Evolutionary conservation across 2,113 vertebrate species (phyloP).

Genomic region (Anser brachyrhynchus): DNA sequence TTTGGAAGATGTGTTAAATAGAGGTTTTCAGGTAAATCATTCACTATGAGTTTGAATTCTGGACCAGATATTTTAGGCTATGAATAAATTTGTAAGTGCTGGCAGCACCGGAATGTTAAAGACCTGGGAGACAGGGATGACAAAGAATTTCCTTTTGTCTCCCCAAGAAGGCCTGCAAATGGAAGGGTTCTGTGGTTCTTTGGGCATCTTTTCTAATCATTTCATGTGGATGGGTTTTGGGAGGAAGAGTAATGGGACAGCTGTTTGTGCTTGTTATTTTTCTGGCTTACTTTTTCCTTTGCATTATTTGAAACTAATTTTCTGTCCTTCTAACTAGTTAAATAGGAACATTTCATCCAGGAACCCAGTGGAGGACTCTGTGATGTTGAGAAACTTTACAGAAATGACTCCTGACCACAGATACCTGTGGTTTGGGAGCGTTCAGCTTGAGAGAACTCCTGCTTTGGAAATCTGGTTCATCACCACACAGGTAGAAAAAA

Average conservation of each 20-base stretch:
- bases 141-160: slow-evolving; percentile 16
- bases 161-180: neutral
- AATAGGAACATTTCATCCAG: neutral
- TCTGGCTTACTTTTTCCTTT: neutral
- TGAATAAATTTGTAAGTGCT: slow-evolving; percentile 71
- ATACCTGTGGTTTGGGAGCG: neutral
- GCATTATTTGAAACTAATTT: neutral
- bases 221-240: neutral
- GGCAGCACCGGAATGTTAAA: slow-evolving; percentile 50
- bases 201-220: neutral
- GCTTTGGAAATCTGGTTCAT: neutral
- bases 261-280: neutral
- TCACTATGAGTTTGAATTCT: slow-evolving; percentile 53
- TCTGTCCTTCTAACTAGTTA: neutral
- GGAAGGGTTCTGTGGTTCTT: neutral
- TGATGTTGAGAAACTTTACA: neutral
- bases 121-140: neutral
- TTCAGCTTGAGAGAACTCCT: rapidly evolving
- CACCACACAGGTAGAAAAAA: neutral
- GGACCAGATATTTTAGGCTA: slow-evolving; percentile 54
- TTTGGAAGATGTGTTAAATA: slow-evolving; percentile 63
- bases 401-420: neutral
- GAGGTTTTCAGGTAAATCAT: slow-evolving; percentile 45
- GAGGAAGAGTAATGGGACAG: neutral
- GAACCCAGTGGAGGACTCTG: neutral